phyloP scores from a whole-genome alignment of 2,797 vertebrate species.

The Anomalospiza imberbis region DNA sequence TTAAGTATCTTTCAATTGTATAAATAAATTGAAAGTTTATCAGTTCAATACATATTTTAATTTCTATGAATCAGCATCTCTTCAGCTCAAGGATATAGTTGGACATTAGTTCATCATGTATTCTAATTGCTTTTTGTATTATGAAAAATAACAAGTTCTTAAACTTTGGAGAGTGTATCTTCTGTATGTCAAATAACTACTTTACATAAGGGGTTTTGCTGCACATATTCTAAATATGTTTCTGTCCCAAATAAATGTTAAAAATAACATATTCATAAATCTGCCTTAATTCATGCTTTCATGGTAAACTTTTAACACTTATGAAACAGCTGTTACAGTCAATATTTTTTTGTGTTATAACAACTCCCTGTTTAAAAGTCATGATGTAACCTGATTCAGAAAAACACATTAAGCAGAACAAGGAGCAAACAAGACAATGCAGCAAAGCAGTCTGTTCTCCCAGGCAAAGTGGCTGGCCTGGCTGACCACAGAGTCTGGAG shows the following conservation, averaged over 20 bases:
- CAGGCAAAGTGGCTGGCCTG: neutral
- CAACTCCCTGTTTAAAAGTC: constrained; percentile 8
- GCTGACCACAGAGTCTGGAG: neutral
- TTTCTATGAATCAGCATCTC: constrained; percentile 8
- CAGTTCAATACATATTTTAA: constrained; percentile 13
- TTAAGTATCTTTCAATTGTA: neutral
- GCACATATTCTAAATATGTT: constrained; percentile 10
- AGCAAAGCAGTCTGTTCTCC: neutral
- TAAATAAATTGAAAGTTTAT: constrained; percentile 26
- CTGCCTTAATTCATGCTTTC: constrained; percentile 37
- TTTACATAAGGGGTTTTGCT: constrained; percentile 27
- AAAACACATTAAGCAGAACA: neutral
- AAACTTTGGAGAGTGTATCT: constrained; percentile 27
- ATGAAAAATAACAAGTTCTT: constrained; percentile 48
- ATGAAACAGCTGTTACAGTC: constrained; percentile 41
- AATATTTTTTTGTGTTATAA: neutral
- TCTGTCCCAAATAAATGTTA: constrained; percentile 38
- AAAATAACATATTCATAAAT: constrained; percentile 64
- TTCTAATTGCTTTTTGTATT: constrained; percentile 24
- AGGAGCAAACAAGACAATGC: neutral
- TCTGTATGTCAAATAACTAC: constrained; percentile 44
- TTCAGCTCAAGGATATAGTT: constrained; percentile 21
- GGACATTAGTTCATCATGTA: constrained; percentile 5
- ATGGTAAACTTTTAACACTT: constrained; percentile 39
- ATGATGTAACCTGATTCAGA: neutral